Base-by-base conservation (phyloP, 2,888 invertebrate genomes). In the Ariolimax columbianus region DNA sequence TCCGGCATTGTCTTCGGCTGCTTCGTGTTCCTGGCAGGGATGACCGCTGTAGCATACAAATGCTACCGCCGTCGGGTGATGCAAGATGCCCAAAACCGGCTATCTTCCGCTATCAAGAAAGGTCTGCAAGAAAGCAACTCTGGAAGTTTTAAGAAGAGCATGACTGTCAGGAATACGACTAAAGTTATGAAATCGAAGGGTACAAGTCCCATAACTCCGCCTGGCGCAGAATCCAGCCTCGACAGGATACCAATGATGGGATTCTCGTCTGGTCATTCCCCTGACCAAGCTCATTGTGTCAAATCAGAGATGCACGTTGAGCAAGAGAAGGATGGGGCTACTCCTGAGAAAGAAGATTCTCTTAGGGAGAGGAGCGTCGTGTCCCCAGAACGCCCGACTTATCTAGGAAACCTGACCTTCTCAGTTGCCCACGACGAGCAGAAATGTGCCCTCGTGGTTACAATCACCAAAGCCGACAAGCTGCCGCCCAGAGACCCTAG, bases 401-500 rank as follows among this genome's bases (percentile, higher is more conserved):
- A 87, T 91, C 95, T 98, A 87, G 98, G 98, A 0, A 97, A 97
- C 87, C 95, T 98, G 91, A 97, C 97, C 91, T 98, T 98, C 94
- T 97, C 97, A 93, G 95, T 98, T 81, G 97, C 97, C 88, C 98
- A 98, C 95, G 96, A 97, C 92, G 96, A 96, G 89, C 98, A 98
- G 93, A 97, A 98, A 93, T 97, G 96, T 91, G 97, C 98, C 0
- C 95, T 99, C 90, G 96, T 97, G 90, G 98, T 99, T 36, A 98
- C 97, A 0, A 97, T 99, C 90, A 96, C 98, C 66, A 97, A 97
- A 75, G 98, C 98, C 94, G 96, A 96, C 89, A 97, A 97, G 66
- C 95, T 99, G 77, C 98, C 98, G 0, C 97, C 92, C 66, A 96
- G 97, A 91, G 97, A 97, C 93, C 96, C 96, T 0, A 96, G 96